These are phyloP conservation scores for Lutjanus erythropterus DNA, from an alignment of 2,113 vertebrate species.

Conservation along the genomic window DNA sequence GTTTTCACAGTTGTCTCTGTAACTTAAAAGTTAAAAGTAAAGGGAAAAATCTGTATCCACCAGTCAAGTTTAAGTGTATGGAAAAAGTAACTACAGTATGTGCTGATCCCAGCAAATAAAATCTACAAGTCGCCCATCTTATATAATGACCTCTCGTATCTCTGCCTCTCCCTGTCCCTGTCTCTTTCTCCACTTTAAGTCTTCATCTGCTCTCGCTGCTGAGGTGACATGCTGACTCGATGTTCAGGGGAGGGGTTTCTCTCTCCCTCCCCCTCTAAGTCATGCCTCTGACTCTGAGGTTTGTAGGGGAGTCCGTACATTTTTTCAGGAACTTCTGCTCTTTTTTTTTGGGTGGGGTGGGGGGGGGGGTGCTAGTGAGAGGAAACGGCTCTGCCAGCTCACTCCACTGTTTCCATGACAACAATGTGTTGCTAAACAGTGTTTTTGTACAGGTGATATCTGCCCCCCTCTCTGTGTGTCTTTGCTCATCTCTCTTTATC, in stretches of 20 bases:
- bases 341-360: no score
- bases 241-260: slow-evolving; percentile 28
- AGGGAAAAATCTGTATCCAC: neutral
- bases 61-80: neutral
- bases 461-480: neutral
- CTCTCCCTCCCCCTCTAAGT: slow-evolving; percentile 6
- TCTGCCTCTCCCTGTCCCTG: neutral
- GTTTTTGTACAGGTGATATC: neutral
- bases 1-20: neutral
- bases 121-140: neutral
- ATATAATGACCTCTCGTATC: neutral
- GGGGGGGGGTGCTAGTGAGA: slow-evolving; percentile 5
- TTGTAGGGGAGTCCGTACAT: neutral
- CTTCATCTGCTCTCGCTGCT: slow-evolving; percentile 13
- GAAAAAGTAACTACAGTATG: neutral
- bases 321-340: neutral
- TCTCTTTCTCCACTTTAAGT: neutral
- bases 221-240: slow-evolving; percentile 11
- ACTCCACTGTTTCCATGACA: neutral
- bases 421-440: neutral
- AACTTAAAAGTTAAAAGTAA: neutral
- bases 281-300: slow-evolving; percentile 16
- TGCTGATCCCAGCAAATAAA: slow-evolving; percentile 13
- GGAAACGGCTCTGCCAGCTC: neutral
- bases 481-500: neutral